phyloP scores from a whole-genome alignment of 2,888 invertebrate genomes.

The Cataglyphis albicans region DNA sequence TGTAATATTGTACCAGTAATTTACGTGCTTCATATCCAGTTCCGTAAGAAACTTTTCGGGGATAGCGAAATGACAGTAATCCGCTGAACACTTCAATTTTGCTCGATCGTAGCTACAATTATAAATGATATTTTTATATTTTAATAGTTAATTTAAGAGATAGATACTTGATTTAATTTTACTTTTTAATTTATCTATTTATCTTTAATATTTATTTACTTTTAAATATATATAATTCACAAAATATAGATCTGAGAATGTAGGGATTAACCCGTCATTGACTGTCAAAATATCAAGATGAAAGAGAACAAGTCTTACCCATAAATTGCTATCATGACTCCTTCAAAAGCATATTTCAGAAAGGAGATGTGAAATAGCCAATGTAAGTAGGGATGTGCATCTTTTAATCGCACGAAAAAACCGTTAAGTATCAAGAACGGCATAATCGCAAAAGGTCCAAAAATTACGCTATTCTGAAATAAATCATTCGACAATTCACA shows the following conservation, averaged over 20 bases:
- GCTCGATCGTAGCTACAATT: conserved; percentile 89
- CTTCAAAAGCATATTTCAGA: conserved; percentile 95
- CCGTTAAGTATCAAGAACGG: conserved; percentile 97
- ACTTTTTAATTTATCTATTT: background rate
- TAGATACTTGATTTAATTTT: background rate
- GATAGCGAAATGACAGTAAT: conserved; percentile 91
- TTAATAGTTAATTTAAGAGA: background rate
- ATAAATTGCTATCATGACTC: conserved; percentile 92
- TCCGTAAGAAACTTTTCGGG: conserved; percentile 92
- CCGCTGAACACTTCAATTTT: conserved; percentile 91
- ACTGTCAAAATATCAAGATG: background rate
- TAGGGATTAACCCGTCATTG: background rate
- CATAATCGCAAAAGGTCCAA: conserved; percentile 95
- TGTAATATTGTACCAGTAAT: conserved; percentile 89
- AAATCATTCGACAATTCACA: background rate
- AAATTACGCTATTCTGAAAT: conserved; percentile 94
- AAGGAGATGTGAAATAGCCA: conserved; percentile 97
- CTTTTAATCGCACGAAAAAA: conserved; percentile 94
- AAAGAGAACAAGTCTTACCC: conserved; percentile 84
- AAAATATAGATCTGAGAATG: background rate
- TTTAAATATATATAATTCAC: background rate
- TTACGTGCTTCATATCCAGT: conserved; percentile 90
- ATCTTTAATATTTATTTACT: too few relatives aligned
- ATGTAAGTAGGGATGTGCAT: conserved; percentile 91
- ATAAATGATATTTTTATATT: conserved; percentile 19